These are phyloP conservation scores for Engraulis encrasicolus DNA, from an alignment of 2,113 vertebrate species.

Conservation along the genomic window DNA sequence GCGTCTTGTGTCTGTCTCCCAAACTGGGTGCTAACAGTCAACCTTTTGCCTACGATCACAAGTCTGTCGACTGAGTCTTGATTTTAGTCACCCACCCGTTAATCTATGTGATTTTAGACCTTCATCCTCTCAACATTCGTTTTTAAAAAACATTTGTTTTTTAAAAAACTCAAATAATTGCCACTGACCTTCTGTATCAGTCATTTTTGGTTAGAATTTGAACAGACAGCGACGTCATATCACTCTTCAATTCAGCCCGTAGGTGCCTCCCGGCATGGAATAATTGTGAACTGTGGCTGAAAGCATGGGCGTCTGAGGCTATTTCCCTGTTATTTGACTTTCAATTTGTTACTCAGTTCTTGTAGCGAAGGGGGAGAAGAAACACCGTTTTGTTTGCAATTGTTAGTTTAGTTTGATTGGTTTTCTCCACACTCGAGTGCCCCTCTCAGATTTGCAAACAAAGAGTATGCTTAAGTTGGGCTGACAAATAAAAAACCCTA, in stretches of 20 bases:
- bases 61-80: too few relatives aligned
- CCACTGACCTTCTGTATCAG: constrained; percentile 23
- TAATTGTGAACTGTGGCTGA: constrained; percentile 18
- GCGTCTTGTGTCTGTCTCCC: too few relatives aligned
- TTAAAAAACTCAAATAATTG: constrained; percentile 42
- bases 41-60: background rate
- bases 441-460: constrained; percentile 49
- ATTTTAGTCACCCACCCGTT: too few relatives aligned
- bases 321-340: constrained; percentile 51
- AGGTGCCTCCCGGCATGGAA: background rate
- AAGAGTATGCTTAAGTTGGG: constrained; percentile 39
- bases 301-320: constrained; percentile 22
- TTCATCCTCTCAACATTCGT: background rate
- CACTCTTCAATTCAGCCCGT: constrained; percentile 15
- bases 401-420: constrained; percentile 64
- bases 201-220: constrained; percentile 43
- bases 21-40: background rate
- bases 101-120: background rate
- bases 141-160: constrained; percentile 22
- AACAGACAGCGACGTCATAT: constrained; percentile 3
- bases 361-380: constrained; percentile 15
- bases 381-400: constrained; percentile 37
- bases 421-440: constrained; percentile 55
- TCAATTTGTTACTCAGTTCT: constrained; percentile 52
- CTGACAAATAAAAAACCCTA: constrained; percentile 50